Evolutionary conservation across 2,888 invertebrate genomes (phyloP), one percentile per base, ranked within the genome.

Genomic region (Ischnus inquisitorius): DNA sequence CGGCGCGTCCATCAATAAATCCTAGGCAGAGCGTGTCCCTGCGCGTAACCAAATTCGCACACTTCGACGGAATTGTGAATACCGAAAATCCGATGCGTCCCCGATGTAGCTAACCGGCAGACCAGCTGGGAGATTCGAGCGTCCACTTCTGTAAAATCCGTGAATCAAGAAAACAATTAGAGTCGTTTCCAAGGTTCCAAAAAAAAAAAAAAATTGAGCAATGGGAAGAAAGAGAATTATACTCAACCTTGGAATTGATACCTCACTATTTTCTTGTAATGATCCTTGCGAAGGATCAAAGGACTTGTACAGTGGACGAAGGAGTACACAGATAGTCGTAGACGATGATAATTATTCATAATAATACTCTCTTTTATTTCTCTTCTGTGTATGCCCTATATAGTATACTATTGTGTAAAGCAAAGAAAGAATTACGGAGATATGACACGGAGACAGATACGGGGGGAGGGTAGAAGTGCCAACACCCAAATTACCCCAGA

Each of bases 401-500:
- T 60, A 46, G 12, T 67, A 76, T 62, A 67, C 25, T 28, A 43
- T 62, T 34, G 57, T 69, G 62, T 77, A 54, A 64, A 62, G 16
- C 48, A 78, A 48, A 60, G 3, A 64, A 14, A 64, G 14, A 62
- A 10, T 48, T 16, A 62, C 19, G 43, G 48, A 62, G 25, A 39
- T 64, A 51, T 41, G 51, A 64, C 12, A 79, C 64, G 34, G 57
- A 72, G 51, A 80, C 75, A 72, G 57, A 71, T 76, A 77, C 77
- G 78, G 84, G 65, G 60, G 60, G 3, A 54, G 54, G 78, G 83
- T 79, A 76, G 67, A 81, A 84, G 82, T 72, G 80, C 84, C 84
- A 86, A 86, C 86, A 86, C 84, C 84, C 79, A n/a, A 46, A 62
- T 48, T 25, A 22, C 76, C 79, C 67, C 72, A 51, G 68, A 78